These are phyloP conservation scores for Equus przewalskii DNA, from an alignment of 2,113 vertebrate genomes.

Conservation along the genomic window DNA sequence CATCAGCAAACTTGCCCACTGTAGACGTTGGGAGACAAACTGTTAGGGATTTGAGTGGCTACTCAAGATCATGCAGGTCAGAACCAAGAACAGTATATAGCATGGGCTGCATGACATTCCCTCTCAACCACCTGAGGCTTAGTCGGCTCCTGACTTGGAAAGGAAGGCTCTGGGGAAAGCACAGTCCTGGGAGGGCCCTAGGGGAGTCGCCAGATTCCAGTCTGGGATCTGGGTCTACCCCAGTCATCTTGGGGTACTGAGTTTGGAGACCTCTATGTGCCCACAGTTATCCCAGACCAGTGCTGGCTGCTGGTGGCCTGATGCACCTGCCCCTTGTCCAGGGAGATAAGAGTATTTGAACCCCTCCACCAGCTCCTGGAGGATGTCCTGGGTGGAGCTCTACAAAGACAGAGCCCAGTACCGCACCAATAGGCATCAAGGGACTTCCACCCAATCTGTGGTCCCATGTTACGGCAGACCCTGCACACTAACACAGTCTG, in stretches of 20 bases:
- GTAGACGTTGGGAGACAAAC: not conserved
- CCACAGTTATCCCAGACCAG: too few relatives aligned
- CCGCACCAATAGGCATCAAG: too few relatives aligned
- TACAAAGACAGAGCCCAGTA: too few relatives aligned
- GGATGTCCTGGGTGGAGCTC: too few relatives aligned
- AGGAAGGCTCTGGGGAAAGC: not conserved
- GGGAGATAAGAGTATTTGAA: too few relatives aligned
- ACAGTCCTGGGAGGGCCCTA: not conserved
- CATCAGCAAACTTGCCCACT: not conserved
- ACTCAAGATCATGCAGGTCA: not conserved
- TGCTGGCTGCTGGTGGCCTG: too few relatives aligned
- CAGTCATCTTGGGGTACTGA: not conserved
- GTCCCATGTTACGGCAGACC: too few relatives aligned
- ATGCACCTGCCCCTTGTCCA: too few relatives aligned
- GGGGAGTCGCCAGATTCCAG: not conserved
- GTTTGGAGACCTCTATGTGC: not conserved
- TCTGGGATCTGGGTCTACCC: not conserved
- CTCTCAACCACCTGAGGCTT: not conserved
- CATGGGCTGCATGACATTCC: not conserved
- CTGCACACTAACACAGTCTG: too few relatives aligned
- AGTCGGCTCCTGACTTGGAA: not conserved
- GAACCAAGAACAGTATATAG: not conserved
- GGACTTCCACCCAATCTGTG: too few relatives aligned
- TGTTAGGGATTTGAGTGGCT: not conserved
- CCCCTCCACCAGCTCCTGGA: too few relatives aligned